These are phyloP conservation scores for Pterocles gutturalis DNA, from an alignment of 2,113 vertebrate species.

Conservation along the genomic window DNA sequence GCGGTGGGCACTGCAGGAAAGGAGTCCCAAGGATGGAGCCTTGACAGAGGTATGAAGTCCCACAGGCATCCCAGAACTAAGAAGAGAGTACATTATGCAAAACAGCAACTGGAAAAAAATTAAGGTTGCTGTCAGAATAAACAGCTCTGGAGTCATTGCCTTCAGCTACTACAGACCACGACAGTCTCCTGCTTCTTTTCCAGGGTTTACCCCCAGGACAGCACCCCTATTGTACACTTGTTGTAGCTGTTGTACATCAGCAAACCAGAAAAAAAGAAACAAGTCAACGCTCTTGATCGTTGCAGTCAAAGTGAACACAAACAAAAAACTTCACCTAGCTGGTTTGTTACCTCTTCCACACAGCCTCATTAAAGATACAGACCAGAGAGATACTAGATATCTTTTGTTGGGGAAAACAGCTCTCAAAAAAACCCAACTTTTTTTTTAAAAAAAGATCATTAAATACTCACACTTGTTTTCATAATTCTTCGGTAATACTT, in stretches of 20 bases:
- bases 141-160: not conserved
- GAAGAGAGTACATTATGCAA: not conserved
- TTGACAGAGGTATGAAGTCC: not conserved
- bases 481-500: accelerated
- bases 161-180: not conserved
- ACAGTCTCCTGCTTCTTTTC: not conserved
- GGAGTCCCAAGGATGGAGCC: not conserved
- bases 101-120: not conserved
- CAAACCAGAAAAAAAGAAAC: not conserved
- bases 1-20: not conserved
- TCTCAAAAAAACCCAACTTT: not conserved
- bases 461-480: not conserved
- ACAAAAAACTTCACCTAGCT: not conserved
- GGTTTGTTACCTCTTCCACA: not conserved
- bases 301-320: not conserved
- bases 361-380: not conserved
- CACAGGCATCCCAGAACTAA: not conserved
- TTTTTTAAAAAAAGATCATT: not conserved
- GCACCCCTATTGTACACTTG: not conserved
- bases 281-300: accelerated
- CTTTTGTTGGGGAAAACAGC: not conserved
- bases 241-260: not conserved
- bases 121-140: not conserved
- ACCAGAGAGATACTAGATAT: accelerated
- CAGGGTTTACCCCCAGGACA: not conserved